Percentiles rank a stretch among this genome's conserved stretches.
Evolutionary conservation across 2,113 vertebrate genomes (phyloP).

Genomic region (Myocastor coypus): DNA sequence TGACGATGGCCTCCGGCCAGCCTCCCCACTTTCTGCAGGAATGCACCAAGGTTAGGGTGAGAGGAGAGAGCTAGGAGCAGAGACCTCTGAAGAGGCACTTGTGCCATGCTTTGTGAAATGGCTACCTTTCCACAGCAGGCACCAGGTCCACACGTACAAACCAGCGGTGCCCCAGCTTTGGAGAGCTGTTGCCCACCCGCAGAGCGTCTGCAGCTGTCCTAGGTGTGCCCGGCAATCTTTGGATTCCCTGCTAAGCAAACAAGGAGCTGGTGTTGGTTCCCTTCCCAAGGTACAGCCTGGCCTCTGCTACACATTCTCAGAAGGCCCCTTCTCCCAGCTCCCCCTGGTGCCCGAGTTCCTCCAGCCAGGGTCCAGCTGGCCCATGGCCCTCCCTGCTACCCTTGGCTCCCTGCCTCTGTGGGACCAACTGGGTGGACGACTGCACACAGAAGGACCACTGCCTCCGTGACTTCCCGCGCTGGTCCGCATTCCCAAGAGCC

Average conservation of each 20-base stretch:
- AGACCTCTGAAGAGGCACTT: not conserved
- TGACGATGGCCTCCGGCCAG: not conserved
- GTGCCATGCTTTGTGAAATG: not conserved
- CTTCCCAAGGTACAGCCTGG: not conserved
- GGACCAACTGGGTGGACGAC: not conserved
- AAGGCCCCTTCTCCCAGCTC: not conserved
- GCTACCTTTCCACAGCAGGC: not conserved
- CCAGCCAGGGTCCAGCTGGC: not conserved
- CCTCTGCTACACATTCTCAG: accelerated
- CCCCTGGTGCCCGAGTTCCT: accelerated
- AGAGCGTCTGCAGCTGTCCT: accelerated
- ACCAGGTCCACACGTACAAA: not conserved
- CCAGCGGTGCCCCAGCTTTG: accelerated
- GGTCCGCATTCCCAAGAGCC: accelerated
- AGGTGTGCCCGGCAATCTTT: not conserved
- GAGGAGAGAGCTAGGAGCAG: not conserved
- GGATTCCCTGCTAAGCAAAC: not conserved
- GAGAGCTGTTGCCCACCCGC: too few relatives aligned
- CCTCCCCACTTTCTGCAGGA: not conserved
- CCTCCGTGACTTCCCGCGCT: too few relatives aligned
- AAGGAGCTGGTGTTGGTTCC: too few relatives aligned
- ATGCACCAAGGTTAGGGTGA: accelerated
- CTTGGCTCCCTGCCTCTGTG: not conserved
- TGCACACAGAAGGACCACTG: not conserved
- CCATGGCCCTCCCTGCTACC: not conserved